Evolutionary conservation across 1,140 invertebrate genomes (phyloP).

Genomic region (Zeugodacus cucurbitae): DNA sequence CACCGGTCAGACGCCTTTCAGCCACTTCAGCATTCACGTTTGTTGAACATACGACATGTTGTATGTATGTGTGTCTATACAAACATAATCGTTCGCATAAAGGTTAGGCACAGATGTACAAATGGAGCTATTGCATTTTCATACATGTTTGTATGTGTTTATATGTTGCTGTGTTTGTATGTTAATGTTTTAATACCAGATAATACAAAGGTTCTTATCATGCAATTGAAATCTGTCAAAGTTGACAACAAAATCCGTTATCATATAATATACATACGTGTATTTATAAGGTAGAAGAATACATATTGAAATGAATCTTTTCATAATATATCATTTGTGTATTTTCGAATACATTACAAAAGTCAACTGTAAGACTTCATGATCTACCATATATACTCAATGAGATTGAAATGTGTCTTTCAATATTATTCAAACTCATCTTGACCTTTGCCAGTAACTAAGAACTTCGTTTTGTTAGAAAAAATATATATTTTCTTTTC

Average conservation of each 20-base stretch:
- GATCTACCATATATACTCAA: no score
- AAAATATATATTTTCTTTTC: no score
- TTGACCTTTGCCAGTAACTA: no score
- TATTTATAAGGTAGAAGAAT: not conserved
- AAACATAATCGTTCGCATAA: not conserved
- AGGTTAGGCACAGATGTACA: not conserved
- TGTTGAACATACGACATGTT: not conserved
- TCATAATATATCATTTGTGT: no score
- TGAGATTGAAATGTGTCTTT: no score
- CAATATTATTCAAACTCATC: no score
- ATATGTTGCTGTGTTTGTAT: not conserved
- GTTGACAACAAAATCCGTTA: not conserved
- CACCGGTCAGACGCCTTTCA: slow-evolving; percentile 9
- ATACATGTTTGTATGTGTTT: not conserved
- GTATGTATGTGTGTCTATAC: not conserved
- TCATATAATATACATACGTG: not conserved
- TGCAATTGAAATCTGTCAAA: not conserved
- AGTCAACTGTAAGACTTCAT: no score
- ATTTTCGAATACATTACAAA: no score
- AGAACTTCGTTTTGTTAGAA: no score
- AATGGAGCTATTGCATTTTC: not conserved
- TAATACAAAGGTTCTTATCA: not conserved
- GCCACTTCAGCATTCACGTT: not conserved
- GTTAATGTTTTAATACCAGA: not conserved
- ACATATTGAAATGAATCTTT: no score